A percentile compares a stretch with the other conserved stretches of the same genome.
Evolutionary conservation across 2,113 vertebrate genomes (phyloP).

Genomic region (Trinectes maculatus): DNA sequence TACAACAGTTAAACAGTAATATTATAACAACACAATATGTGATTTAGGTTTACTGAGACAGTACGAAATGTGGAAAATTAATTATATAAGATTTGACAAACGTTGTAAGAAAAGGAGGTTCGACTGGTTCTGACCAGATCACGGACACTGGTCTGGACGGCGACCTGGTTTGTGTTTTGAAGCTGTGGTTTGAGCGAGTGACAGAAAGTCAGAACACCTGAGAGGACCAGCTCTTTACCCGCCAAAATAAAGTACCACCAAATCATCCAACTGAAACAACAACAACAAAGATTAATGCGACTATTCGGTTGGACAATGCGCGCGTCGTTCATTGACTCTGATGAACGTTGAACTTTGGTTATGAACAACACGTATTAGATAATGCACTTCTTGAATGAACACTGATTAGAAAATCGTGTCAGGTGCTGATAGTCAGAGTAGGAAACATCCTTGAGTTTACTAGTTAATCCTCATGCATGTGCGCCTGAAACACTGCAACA

Average conservation of each 20-base stretch:
- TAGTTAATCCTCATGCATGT: conserved; percentile 66
- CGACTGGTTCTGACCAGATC: conserved; percentile 46
- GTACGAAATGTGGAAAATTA: conserved; percentile 65
- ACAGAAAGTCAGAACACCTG: conserved; percentile 57
- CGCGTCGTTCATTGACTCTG: conserved; percentile 24
- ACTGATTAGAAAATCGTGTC: conserved; percentile 50
- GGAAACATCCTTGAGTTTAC: conserved; percentile 53
- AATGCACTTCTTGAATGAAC: conserved; percentile 61
- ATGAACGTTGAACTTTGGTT: conserved; percentile 72
- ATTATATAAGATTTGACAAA: conserved; percentile 40
- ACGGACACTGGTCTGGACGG: neutral
- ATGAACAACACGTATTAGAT: conserved; percentile 38
- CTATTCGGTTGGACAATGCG: conserved; percentile 23
- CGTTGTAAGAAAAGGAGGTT: conserved; percentile 72
- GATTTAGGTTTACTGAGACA: conserved; percentile 20
- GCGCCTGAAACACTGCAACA: conserved; percentile 57
- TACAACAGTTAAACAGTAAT: conserved; percentile 18
- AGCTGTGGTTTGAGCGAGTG: conserved; percentile 15
- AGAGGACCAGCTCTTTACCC: conserved; percentile 52
- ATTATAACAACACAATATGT: neutral
- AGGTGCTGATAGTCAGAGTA: conserved; percentile 57
- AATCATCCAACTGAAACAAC: conserved; percentile 13
- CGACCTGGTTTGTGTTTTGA: no score
- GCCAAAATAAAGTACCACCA: conserved; percentile 27
- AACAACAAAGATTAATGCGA: conserved; percentile 19